Evolutionary conservation across 2,888 invertebrate species (phyloP).

Genomic region (Cabera pusaria): DNA sequence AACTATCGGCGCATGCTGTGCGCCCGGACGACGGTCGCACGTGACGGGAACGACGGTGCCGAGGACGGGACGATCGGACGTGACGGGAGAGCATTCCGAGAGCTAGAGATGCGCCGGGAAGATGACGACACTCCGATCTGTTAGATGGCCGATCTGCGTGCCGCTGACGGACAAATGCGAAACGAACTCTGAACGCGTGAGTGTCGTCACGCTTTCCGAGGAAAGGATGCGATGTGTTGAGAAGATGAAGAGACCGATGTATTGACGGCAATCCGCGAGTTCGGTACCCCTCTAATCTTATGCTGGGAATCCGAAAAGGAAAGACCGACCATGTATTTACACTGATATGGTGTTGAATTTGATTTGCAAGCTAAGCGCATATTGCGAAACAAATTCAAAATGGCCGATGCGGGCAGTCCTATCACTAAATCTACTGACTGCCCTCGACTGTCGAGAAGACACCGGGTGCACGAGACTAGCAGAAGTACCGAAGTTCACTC

Average conservation of each 20-base stretch:
- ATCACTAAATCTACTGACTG: slow-evolving; percentile 22
- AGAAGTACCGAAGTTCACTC: slow-evolving; percentile 9
- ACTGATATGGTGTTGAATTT: slow-evolving; percentile 4
- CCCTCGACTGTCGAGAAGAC: slow-evolving; percentile 4
- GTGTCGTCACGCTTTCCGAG: slow-evolving; percentile 32
- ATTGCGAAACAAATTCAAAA: slow-evolving; percentile 13
- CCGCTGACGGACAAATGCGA: too few species aligned
- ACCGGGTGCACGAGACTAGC: slow-evolving; percentile 13
- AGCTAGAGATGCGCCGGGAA: slow-evolving; percentile 57
- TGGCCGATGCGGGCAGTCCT: slow-evolving; percentile 16
- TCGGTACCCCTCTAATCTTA: slow-evolving; percentile 15
- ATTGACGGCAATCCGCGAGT: slow-evolving; percentile 23
- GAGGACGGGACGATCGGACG: slow-evolving; percentile 39
- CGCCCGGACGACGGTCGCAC: slow-evolving; percentile 27
- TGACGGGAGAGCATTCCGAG: slow-evolving; percentile 22
- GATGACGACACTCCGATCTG: slow-evolving; percentile 53
- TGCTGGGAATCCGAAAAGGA: too few species aligned
- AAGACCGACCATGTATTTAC: too few species aligned
- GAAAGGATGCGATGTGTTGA: slow-evolving; percentile 31
- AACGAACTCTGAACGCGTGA: slow-evolving; percentile 18
- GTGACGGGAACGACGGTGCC: slow-evolving; percentile 53
- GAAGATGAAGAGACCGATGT: slow-evolving; percentile 28
- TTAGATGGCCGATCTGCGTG: too few species aligned
- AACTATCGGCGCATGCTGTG: slow-evolving; percentile 37
- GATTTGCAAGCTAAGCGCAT: slow-evolving; percentile 11